Percentiles rank a stretch among this genome's conserved stretches.
Conservation (phyloP, 2,888 invertebrate genomes). For the Plebejus anna region DNA sequence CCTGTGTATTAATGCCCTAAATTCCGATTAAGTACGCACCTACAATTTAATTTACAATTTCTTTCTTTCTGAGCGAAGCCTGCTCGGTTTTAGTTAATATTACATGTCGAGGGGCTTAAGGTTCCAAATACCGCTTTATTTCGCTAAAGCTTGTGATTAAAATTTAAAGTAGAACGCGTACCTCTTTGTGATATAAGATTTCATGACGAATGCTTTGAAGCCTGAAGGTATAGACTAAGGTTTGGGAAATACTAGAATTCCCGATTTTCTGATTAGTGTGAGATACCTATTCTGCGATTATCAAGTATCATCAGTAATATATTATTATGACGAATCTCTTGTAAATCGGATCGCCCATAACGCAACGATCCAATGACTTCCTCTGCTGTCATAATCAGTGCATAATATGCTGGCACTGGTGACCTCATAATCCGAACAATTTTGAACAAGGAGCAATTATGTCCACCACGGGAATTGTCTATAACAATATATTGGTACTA, state of each 20-base stretch:
- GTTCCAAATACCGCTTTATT: slow-evolving; percentile 22
- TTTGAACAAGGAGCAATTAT: neutral
- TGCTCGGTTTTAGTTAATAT: slow-evolving; percentile 24
- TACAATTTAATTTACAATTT: slow-evolving; percentile 23
- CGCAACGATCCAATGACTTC: neutral
- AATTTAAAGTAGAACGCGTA: slow-evolving; percentile 16
- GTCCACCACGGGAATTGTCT: too few relatives aligned
- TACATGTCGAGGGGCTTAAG: slow-evolving; percentile 22
- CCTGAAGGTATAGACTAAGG: neutral
- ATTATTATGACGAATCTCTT: too few relatives aligned
- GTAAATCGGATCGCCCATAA: too few relatives aligned
- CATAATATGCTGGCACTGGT: too few relatives aligned
- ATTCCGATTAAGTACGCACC: neutral
- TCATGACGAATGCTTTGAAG: slow-evolving; percentile 13
- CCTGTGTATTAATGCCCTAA: neutral
- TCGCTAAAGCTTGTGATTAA: slow-evolving; percentile 21
- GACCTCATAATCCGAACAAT: neutral
- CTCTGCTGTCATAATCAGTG: neutral
- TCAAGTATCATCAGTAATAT: too few relatives aligned
- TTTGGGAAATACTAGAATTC: neutral
- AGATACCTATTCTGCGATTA: neutral
- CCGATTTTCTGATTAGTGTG: neutral
- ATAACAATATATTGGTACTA: too few relatives aligned
- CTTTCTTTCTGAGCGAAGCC: slow-evolving; percentile 16
- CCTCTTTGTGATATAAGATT: slow-evolving; percentile 9